Evolutionary conservation across 2,113 vertebrate species (phyloP), one percentile per base, ranked within the genome.

Genomic region (Labrus mixtus): DNA sequence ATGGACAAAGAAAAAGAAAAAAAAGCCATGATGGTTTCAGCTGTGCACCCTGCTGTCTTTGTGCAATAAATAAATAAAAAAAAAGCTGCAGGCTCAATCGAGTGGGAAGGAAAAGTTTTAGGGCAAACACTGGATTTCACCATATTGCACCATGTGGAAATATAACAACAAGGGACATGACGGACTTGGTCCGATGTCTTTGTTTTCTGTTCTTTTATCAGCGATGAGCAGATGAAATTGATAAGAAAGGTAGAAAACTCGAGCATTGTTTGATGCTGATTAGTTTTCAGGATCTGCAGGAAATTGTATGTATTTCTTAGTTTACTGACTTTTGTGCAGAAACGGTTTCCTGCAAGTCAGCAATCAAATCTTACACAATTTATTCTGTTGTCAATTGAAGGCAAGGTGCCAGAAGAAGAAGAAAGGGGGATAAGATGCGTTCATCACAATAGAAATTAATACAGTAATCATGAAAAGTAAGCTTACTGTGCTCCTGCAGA

Each of bases 31-130:
- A 61, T 64, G 17, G 46, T 56, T n/a, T 15, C 45, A 68, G 69
- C 54, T 33, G 59, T 64, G 62, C 68, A 68, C 20, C 39, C 13
- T 15, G 23, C 0, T 80, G 58, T 76, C 79, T 68, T 37, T 61
- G 46, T 59, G 29, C 84, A 66, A 88, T 54, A 81, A 77, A 78
- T 63, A 79, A 74, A 71, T 55, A 73, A 77, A 53, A 73, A 77
- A 53, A 56, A 73, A 60, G 41, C 19, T 39, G 56, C n/a, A 19
- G 23, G 25, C 46, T 82, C 64, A 76, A 37, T 46, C 12, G 19
- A 84, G 54, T 23, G 29, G 53, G 76, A 51, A 23, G n/a, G 43
- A 61, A 33, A 56, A 67, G 7, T 43, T 17, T 45, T 25, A 6
- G 5, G 10, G 11, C 17, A 17, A 62, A 17, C 23, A 61, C 19